phyloP scores from a whole-genome alignment of 2,797 vertebrate genomes.

The Echeneis naucrates region DNA sequence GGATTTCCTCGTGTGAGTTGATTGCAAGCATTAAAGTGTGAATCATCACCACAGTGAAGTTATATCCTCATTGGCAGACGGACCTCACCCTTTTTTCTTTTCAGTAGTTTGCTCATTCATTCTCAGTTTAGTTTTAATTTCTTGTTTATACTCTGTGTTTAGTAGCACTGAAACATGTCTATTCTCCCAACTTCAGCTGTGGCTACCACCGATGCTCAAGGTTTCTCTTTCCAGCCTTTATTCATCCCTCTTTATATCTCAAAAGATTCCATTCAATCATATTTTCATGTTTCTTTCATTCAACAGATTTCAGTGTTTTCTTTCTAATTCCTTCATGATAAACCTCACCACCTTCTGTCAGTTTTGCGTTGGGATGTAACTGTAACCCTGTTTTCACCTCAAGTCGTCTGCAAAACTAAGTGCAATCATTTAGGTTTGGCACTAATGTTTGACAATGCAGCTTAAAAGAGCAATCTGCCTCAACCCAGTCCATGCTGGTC shows the following conservation, averaged over 20 bases:
- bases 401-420: constrained; percentile 13
- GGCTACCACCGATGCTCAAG: constrained; percentile 71
- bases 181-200: constrained; percentile 66
- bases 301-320: not conserved
- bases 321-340: not conserved
- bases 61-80: not conserved
- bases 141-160: constrained; percentile 12
- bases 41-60: constrained; percentile 26
- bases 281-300: constrained; percentile 3
- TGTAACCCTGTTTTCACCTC: constrained; percentile 43
- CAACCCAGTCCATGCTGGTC: constrained; percentile 45
- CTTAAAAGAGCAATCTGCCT: constrained; percentile 49
- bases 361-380: not conserved
- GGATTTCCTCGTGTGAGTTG: constrained; percentile 22
- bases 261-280: constrained; percentile 10
- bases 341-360: constrained; percentile 3
- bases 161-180: constrained; percentile 57
- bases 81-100: not conserved
- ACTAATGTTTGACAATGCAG: constrained; percentile 46
- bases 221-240: constrained; percentile 73
- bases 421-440: constrained; percentile 30
- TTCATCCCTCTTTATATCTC: constrained; percentile 15
- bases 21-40: constrained; percentile 23
- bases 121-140: not conserved
- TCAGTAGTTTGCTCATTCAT: not conserved